Conservation (phyloP, 2,888 invertebrate genomes). For the Antitype chi region DNA sequence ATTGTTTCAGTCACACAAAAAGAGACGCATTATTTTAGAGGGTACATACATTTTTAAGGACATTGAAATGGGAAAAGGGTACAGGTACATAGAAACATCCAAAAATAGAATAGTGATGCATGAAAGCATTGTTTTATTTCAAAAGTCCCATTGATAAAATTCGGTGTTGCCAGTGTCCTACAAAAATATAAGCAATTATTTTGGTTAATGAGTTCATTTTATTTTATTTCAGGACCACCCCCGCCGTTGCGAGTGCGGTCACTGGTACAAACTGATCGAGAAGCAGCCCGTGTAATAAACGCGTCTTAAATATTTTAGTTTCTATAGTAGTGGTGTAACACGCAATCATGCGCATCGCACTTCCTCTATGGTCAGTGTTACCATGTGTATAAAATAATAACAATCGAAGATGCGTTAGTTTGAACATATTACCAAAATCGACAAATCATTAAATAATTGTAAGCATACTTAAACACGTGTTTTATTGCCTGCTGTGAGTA, state of each 20-base stretch:
- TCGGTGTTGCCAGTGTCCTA: conserved; percentile 9
- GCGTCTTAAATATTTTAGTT: conserved; percentile 74
- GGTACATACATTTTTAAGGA: background rate
- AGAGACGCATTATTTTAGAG: background rate
- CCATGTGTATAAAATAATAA: conserved; percentile 72
- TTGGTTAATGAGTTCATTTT: conserved; percentile 10
- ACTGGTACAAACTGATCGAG: conserved; percentile 98
- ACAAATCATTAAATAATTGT: conserved; percentile 84
- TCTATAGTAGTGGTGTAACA: conserved; percentile 83
- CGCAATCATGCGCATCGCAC: conserved; percentile 79
- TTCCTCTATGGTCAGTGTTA: conserved; percentile 74
- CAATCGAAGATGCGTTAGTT: conserved; percentile 76
- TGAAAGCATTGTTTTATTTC: background rate
- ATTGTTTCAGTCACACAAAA: background rate
- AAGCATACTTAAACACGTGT: conserved; percentile 81
- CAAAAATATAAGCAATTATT: background rate
- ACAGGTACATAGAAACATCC: background rate
- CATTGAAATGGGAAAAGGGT: background rate
- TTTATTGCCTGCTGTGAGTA: conserved; percentile 76
- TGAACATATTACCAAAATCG: conserved; percentile 69
- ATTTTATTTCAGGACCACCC: conserved; percentile 92
- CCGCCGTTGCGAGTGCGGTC: conserved; percentile 98
- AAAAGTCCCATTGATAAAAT: background rate
- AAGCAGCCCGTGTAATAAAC: conserved; percentile 94
- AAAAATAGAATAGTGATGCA: background rate